A percentile compares a stretch with the other conserved stretches of the same genome.
Conservation (phyloP, 2,113 vertebrate genomes). For the Cyphomyrus plagiostoma region DNA sequence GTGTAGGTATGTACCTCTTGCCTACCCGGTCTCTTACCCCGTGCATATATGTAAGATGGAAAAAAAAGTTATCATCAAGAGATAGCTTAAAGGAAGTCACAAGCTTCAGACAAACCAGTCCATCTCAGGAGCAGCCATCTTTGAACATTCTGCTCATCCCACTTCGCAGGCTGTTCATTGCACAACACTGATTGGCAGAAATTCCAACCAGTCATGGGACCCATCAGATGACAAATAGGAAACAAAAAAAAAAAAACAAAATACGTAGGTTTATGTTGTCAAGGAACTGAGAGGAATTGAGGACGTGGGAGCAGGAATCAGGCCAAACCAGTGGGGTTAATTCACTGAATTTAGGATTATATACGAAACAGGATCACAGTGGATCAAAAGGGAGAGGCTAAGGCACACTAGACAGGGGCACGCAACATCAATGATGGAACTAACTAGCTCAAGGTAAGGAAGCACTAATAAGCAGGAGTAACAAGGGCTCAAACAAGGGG, state of each 20-base stretch:
- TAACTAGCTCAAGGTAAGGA: too few species aligned
- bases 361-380: too few species aligned
- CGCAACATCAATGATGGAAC: too few species aligned
- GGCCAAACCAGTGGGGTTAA: too few species aligned
- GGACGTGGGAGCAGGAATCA: accelerated
- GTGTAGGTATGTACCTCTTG: not conserved
- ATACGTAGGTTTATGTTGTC: not conserved
- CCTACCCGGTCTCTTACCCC: not conserved
- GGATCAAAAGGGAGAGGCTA: too few species aligned
- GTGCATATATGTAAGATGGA: not conserved
- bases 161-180: not conserved
- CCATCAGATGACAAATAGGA: not conserved
- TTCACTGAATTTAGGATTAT: too few species aligned
- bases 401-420: too few species aligned
- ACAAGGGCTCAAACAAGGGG: too few species aligned
- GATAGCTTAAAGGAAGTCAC: not conserved
- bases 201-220: not conserved
- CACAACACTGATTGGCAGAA: not conserved
- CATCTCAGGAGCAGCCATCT: not conserved
- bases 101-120: not conserved
- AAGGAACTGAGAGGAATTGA: too few species aligned
- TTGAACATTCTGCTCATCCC: not conserved
- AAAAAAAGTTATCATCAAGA: not conserved
- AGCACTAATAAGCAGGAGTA: too few species aligned
- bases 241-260: not conserved